Base-by-base conservation (phyloP, 1,140 invertebrate genomes). In the Sarcophaga peregrina region DNA sequence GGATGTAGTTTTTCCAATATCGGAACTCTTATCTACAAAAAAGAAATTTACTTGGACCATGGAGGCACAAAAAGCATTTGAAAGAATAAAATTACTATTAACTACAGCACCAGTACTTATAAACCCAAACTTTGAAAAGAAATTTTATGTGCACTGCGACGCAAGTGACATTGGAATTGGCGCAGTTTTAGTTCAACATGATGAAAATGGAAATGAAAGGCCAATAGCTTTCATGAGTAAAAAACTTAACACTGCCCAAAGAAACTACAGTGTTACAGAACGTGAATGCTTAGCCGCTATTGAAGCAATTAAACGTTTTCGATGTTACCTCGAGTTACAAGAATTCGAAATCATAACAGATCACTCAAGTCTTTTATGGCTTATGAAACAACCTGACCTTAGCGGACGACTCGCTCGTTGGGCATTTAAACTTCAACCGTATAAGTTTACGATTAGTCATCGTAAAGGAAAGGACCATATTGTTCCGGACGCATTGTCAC, bases 331-430 rank as follows among this genome's bases (percentile, higher is more conserved):
- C n/a, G n/a, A n/a, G n/a, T n/a, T n/a, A n/a, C 80, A 84, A 13
- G 83, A 84, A 7, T 91, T 92, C 82, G 86, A 72, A 5, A 88
- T 92, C 0, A 83, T 91, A n/a, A 87, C 86, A 10, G 86, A 89
- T 52, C 87, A 87, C 80, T 54, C 84, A 8, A 85, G 85, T 15
- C 46, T 88, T 9, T 83, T 85, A 62, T 87, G 87, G 86, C 84
- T 89, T 37, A 83, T 88, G 72, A 84, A 91, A 1, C 84, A 89
- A 62, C 91, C 90, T 8, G 91, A 92, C 76, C 89, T 78, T 58
- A 83, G 84, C 48, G 86, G 87, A 37, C 58, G 87, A 13, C 62
- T 88, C 9, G 86, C 87, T 46, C 82, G 87, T 10, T 90, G 87
- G 87, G 85, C 85, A n/a, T 82, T 90, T 10, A 83, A 86, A 7